Evolutionary conservation across 1,140 invertebrate species (phyloP).

Genomic region (Cotesia typhae): DNA sequence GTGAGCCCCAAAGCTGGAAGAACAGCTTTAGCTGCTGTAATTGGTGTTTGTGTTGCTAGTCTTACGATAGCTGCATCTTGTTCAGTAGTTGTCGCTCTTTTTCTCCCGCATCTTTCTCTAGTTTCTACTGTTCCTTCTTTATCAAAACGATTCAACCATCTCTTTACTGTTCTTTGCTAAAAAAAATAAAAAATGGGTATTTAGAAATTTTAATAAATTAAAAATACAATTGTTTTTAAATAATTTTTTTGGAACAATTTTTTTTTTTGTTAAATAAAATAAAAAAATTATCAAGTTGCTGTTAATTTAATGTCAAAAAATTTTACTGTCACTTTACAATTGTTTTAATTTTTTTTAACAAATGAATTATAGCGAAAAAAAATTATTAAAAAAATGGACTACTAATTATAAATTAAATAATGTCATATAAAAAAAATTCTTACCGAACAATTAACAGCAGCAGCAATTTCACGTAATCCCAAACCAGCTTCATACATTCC

Average conservation of each 20-base stretch:
- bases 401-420: too few relatives aligned
- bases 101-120: slow-evolving; percentile 61
- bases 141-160: slow-evolving; percentile 63
- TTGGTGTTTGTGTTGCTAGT: slow-evolving; percentile 59
- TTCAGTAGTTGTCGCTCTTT: slow-evolving; percentile 61
- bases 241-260: too few relatives aligned
- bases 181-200: slow-evolving; percentile 31
- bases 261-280: not conserved
- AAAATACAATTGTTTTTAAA: too few relatives aligned
- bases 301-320: too few relatives aligned
- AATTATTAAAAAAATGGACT: too few relatives aligned
- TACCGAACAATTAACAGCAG: slow-evolving; percentile 62
- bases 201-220: too few relatives aligned
- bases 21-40: slow-evolving; percentile 63
- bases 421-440: slow-evolving; percentile 22
- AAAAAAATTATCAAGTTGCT: slow-evolving; percentile 1
- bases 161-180: slow-evolving; percentile 64
- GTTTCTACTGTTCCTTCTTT: slow-evolving; percentile 64
- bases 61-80: slow-evolving; percentile 62
- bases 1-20: slow-evolving; percentile 60
- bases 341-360: too few relatives aligned
- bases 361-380: too few relatives aligned
- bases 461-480: slow-evolving; percentile 59
- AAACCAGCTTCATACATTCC: slow-evolving; percentile 65
- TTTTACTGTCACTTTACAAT: too few relatives aligned